A percentile compares a stretch with the other conserved stretches of the same genome.
Evolutionary conservation across 2,888 invertebrate genomes (phyloP).

Genomic region (Hypolimnas misippus): DNA sequence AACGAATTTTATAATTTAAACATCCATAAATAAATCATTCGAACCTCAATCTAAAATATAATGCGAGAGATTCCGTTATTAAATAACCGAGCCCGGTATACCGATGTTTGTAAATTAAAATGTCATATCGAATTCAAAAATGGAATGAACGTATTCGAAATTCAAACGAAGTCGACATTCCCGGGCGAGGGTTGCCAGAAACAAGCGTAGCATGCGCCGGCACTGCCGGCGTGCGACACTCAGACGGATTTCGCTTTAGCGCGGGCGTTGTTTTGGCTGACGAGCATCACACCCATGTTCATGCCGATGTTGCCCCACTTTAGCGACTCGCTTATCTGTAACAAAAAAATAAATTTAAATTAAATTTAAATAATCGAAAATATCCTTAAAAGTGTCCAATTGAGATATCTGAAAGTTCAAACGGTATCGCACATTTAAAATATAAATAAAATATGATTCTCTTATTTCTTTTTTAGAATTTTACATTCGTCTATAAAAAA

Average conservation of each 20-base stretch:
- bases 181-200: constrained; percentile 66
- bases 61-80: constrained; percentile 44
- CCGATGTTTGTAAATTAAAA: constrained; percentile 5
- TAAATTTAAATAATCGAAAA: not conserved
- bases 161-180: constrained; percentile 71
- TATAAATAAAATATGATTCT: no score
- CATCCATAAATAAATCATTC: constrained; percentile 25
- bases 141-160: constrained; percentile 28
- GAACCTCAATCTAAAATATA: constrained; percentile 34
- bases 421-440: no score
- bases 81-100: constrained; percentile 24
- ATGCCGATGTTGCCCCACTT: constrained; percentile 89
- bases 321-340: constrained; percentile 88
- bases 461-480: no score
- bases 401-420: not conserved
- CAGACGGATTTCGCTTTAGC: constrained; percentile 79
- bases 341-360: constrained; percentile 58
- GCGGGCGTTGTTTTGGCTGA: constrained; percentile 78
- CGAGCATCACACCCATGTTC: constrained; percentile 87
- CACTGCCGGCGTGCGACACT: constrained; percentile 67
- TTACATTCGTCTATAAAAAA: no score
- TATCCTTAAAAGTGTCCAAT: not conserved
- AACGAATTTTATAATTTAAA: constrained; percentile 6
- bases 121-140: constrained; percentile 16
- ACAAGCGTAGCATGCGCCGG: constrained; percentile 72